These are phyloP conservation scores for Pluvianellus socialis DNA, from an alignment of 2,113 vertebrate species.

Conservation along the genomic window DNA sequence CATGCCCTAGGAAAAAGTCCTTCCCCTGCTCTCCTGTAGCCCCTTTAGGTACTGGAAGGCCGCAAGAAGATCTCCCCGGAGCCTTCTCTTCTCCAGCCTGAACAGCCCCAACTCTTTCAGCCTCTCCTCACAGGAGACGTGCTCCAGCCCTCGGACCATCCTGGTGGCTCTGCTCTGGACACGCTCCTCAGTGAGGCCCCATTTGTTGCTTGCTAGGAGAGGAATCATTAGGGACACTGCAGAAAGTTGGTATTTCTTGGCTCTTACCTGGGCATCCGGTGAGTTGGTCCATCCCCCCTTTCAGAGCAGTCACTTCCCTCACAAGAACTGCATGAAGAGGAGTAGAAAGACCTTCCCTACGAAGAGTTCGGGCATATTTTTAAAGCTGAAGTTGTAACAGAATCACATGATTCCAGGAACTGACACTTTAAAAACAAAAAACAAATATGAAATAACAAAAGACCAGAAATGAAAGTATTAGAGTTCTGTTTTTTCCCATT, in stretches of 20 bases:
- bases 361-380: accelerated
- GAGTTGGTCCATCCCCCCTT: background rate
- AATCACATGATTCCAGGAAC: background rate
- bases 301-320: background rate
- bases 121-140: no score
- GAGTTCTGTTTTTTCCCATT: background rate
- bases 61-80: no score
- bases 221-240: background rate
- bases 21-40: no score
- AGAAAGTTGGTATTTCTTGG: background rate
- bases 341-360: background rate
- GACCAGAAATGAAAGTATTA: no score
- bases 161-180: no score
- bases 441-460: background rate
- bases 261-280: background rate
- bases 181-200: accelerated
- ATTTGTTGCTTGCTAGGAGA: background rate
- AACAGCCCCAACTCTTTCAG: no score
- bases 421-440: background rate
- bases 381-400: background rate
- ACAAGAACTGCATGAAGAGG: background rate
- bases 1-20: no score
- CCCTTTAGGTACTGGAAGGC: no score
- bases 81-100: no score
- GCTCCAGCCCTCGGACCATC: no score